A percentile compares a stretch with the other conserved stretches of the same genome.
These are phyloP conservation scores for Morpho helenor DNA, from an alignment of 2,888 invertebrate species.

Conservation along the genomic window DNA sequence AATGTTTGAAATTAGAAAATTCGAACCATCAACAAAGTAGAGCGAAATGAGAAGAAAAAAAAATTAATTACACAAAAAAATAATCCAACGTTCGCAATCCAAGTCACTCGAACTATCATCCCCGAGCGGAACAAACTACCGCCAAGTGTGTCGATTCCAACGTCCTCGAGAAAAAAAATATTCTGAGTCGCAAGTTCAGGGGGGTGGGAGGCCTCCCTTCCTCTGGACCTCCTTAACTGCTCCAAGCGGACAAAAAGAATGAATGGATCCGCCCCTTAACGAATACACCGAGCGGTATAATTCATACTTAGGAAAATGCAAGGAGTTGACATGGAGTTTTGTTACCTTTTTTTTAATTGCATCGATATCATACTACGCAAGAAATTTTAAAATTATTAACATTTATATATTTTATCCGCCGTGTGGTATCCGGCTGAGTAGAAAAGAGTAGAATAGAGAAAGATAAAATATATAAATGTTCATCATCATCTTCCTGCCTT, in stretches of 20 bases:
- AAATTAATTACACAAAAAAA: constrained; percentile 46
- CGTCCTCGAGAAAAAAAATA: constrained; percentile 75
- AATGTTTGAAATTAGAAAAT: constrained; percentile 15
- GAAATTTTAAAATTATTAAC: no score
- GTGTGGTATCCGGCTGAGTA: no score
- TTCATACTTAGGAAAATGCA: constrained; percentile 77
- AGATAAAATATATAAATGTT: no score
- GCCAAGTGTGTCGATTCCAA: constrained; percentile 77
- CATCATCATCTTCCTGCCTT: no score
- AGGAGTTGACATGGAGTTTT: constrained; percentile 57
- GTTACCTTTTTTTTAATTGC: constrained; percentile 24
- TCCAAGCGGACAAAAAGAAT: constrained; percentile 77
- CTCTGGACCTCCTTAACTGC: constrained; percentile 74
- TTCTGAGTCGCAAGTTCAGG: constrained; percentile 73
- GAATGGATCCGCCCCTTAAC: constrained; percentile 79
- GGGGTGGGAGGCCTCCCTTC: constrained; percentile 46
- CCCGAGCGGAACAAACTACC: constrained; percentile 69
- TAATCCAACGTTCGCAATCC: constrained; percentile 43
- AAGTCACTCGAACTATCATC: constrained; percentile 74
- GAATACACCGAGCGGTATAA: constrained; percentile 79
- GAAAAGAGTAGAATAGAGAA: no score
- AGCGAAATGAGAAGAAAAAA: constrained; percentile 34
- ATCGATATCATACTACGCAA: constrained; percentile 9
- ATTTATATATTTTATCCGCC: no score
- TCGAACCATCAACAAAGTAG: constrained; percentile 29